These are phyloP conservation scores for Murina feae DNA, from an alignment of 2,113 vertebrate genomes.

Conservation along the genomic window DNA sequence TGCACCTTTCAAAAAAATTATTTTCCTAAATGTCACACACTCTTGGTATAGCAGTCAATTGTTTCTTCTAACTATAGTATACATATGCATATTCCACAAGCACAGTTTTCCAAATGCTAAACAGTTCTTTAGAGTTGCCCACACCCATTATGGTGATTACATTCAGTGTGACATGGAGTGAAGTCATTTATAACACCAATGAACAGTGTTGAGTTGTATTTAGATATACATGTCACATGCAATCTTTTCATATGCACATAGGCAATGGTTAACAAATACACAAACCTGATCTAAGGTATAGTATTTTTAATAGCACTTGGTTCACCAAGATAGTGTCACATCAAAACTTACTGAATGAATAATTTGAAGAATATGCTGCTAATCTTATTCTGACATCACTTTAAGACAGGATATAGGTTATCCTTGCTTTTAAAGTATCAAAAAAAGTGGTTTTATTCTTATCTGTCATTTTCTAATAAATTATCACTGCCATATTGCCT, in stretches of 20 bases:
- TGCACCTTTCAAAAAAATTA: neutral
- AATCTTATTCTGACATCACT: neutral
- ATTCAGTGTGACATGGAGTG: neutral
- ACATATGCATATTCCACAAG: neutral
- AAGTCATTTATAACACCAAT: neutral
- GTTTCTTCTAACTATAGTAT: neutral
- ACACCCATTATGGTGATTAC: neutral
- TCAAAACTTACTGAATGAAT: neutral
- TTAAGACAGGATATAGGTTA: neutral
- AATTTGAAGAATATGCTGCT: neutral
- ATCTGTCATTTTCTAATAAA: neutral
- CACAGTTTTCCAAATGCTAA: neutral
- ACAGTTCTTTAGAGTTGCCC: neutral
- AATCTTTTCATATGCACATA: neutral
- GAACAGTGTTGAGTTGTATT: neutral
- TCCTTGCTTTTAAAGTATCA: neutral
- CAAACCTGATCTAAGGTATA: neutral
- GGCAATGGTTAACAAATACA: neutral
- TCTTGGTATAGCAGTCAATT: neutral
- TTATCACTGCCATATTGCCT: neutral
- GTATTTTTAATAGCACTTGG: neutral
- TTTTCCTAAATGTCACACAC: neutral
- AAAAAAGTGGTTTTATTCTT: neutral
- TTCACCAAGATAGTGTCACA: neutral
- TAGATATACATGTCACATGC: neutral